phyloP scores from a whole-genome alignment of 2,113 vertebrate genomes.

The Axis porcinus region DNA sequence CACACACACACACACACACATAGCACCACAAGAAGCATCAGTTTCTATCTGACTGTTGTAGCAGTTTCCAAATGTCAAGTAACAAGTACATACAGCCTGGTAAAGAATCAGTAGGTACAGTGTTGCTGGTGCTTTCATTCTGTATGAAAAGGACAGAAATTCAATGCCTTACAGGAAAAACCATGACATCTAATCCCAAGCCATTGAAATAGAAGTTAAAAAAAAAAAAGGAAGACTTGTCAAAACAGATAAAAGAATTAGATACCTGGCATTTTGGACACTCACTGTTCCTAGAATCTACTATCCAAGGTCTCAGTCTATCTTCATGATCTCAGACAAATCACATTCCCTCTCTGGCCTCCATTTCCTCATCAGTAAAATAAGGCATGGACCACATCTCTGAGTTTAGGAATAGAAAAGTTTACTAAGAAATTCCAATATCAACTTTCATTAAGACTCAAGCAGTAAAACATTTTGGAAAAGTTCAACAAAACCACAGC shows the following conservation, averaged over 20 bases:
- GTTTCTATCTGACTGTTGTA: not conserved
- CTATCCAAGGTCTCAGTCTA: not conserved
- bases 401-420: not conserved
- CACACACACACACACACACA: not conserved
- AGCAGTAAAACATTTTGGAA: not conserved
- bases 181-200: not conserved
- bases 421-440: constrained; percentile 55
- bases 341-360: not conserved
- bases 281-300: not conserved
- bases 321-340: not conserved
- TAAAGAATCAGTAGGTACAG: not conserved
- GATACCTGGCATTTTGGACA: accelerated
- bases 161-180: not conserved
- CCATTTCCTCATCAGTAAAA: not conserved
- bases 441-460: constrained; percentile 45
- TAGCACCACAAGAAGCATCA: too few species aligned
- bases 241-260: not conserved
- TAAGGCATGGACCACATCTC: not conserved
- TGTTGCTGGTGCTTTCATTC: not conserved
- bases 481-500: constrained; percentile 40
- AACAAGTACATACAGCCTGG: not conserved
- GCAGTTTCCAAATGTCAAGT: not conserved
- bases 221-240: not conserved
- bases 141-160: not conserved
- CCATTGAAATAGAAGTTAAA: not conserved